These are phyloP conservation scores for Malurus elegans DNA, from an alignment of 2,113 vertebrate genomes.

Conservation along the genomic window DNA sequence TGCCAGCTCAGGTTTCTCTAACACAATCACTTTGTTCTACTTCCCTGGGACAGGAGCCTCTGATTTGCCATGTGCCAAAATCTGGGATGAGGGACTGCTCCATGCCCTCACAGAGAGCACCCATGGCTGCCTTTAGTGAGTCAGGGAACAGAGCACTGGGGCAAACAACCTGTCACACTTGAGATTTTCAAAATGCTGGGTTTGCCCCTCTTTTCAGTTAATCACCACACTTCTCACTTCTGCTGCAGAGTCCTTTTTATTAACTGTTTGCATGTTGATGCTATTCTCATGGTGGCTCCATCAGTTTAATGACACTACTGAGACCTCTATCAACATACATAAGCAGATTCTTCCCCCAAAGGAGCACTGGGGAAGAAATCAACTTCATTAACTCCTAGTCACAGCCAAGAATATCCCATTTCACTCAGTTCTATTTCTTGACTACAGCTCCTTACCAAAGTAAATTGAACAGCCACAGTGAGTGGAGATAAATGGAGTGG, in stretches of 20 bases:
- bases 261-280: not conserved
- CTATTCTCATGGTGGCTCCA: not conserved
- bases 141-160: not conserved
- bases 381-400: not conserved
- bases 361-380: not conserved
- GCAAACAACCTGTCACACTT: not conserved
- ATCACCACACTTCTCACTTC: not conserved
- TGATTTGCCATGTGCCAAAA: not conserved
- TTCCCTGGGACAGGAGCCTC: not conserved
- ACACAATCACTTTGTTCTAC: not conserved
- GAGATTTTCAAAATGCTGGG: not conserved
- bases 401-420: not conserved
- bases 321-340: not conserved
- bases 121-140: not conserved
- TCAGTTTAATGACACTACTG: not conserved
- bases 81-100: not conserved
- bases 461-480: not conserved
- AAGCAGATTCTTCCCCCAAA: not conserved
- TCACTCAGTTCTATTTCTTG: not conserved
- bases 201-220: not conserved
- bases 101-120: not conserved
- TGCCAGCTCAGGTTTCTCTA: not conserved
- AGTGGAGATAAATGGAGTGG: not conserved
- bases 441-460: not conserved
- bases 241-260: not conserved